Conservation (phyloP, 2,113 vertebrate genomes). For the Falcunculus frontatus region DNA sequence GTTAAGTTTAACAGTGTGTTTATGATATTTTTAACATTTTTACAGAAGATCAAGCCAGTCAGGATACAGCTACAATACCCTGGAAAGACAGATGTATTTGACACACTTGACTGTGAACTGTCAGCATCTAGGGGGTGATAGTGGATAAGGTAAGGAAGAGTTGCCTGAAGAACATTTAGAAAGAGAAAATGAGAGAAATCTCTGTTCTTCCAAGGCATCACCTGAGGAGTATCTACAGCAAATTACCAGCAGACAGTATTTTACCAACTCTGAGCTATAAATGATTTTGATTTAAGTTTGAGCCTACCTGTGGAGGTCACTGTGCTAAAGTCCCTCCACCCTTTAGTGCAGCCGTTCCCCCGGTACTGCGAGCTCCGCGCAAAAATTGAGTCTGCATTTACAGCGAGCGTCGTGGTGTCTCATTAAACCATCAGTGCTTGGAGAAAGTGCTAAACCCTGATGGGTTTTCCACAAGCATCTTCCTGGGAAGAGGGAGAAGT, state of each 20-base stretch:
- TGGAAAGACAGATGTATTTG: background rate
- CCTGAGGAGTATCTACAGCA: background rate
- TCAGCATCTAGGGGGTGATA: slow-evolving; percentile 58
- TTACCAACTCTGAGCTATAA: background rate
- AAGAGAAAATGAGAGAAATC: background rate
- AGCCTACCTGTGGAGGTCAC: background rate
- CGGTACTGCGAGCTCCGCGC: background rate
- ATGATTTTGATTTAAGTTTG: background rate
- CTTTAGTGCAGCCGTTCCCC: background rate
- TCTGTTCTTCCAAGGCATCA: background rate
- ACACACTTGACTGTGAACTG: background rate
- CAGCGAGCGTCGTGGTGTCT: background rate
- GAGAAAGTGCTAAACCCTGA: slow-evolving; percentile 39
- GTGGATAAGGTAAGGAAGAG: slow-evolving; percentile 51
- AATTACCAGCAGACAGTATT: background rate
- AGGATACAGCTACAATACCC: background rate
- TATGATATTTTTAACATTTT: background rate
- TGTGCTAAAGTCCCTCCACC: background rate
- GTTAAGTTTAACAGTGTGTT: background rate
- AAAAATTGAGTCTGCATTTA: background rate
- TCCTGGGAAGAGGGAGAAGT: slow-evolving; percentile 5
- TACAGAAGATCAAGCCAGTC: background rate
- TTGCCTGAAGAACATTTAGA: background rate
- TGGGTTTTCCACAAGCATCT: slow-evolving; percentile 27
- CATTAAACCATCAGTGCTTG: background rate